Conservation (phyloP, 2,113 vertebrate genomes). For the Rhabdornis inornatus region DNA sequence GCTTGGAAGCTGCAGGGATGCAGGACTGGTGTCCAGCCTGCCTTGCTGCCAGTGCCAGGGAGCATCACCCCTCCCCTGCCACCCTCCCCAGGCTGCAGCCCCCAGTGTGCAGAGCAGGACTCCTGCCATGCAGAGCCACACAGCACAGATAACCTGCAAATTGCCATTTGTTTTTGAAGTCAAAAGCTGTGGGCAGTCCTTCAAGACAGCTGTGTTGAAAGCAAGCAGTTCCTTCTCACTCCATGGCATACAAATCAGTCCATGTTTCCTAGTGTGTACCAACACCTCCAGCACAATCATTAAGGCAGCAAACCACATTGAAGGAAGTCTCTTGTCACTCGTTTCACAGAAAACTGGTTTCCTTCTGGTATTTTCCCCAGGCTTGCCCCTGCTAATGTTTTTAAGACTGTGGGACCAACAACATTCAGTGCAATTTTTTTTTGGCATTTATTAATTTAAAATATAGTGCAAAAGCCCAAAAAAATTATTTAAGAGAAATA, state of each 20-base stretch:
- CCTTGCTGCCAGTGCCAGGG: accelerated
- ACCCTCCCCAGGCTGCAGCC: not conserved
- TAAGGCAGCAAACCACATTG: not conserved
- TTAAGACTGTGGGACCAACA: not conserved
- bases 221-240: not conserved
- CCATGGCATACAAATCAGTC: accelerated
- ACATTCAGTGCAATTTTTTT: accelerated
- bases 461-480: not conserved
- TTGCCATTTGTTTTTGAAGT: not conserved
- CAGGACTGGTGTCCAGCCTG: not conserved
- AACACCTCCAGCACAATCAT: not conserved
- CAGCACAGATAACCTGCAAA: not conserved
- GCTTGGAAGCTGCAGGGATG: not conserved
- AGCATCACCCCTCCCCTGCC: not conserved
- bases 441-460: not conserved
- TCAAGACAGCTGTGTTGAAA: not conserved
- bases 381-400: not conserved
- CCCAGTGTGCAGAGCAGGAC: accelerated
- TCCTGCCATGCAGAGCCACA: not conserved
- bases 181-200: not conserved
- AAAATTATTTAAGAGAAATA: not conserved
- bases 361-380: not conserved
- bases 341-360: not conserved
- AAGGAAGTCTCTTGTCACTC: not conserved
- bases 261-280: accelerated